These are phyloP conservation scores for Heloderma charlesbogerti DNA, from an alignment of 2,113 vertebrate genomes.

Conservation along the genomic window DNA sequence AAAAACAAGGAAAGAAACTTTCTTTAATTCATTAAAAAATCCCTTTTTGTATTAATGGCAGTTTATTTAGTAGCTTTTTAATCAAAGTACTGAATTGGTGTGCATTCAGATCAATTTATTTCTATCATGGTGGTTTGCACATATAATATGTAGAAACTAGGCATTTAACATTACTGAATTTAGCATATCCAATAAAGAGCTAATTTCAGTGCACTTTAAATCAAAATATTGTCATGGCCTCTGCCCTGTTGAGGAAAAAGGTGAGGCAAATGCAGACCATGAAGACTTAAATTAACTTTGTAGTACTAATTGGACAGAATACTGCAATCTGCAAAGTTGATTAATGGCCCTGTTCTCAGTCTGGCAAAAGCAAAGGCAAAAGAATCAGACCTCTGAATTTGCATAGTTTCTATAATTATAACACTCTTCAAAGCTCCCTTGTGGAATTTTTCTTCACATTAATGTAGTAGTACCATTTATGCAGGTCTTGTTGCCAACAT, in stretches of 20 bases:
- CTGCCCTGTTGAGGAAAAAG: conserved; percentile 4
- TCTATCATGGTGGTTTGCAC: neutral
- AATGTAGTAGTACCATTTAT: neutral
- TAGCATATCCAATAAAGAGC: conserved; percentile 4
- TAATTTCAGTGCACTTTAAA: conserved; percentile 9
- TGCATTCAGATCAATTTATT: neutral
- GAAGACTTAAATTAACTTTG: conserved; percentile 42
- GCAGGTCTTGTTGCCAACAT: conserved; percentile 34
- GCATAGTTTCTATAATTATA: conserved; percentile 44
- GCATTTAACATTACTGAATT: conserved; percentile 1
- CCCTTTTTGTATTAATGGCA: neutral
- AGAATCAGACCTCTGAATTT: conserved; percentile 53
- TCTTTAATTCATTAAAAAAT: neutral
- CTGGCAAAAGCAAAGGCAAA: conserved; percentile 43
- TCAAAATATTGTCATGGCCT: conserved; percentile 21
- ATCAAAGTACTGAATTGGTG: neutral
- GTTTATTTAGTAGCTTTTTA: neutral
- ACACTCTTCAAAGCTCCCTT: conserved; percentile 16
- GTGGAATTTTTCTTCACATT: neutral
- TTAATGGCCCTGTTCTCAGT: conserved; percentile 51
- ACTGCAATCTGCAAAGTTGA: conserved; percentile 32
- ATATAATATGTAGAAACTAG: neutral
- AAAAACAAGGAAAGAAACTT: conserved; percentile 30
- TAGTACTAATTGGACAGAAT: conserved; percentile 52
- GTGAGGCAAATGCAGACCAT: neutral